Evolutionary conservation across 2,797 vertebrate species (phyloP).

Genomic region (Muraenolepis orangiensis): DNA sequence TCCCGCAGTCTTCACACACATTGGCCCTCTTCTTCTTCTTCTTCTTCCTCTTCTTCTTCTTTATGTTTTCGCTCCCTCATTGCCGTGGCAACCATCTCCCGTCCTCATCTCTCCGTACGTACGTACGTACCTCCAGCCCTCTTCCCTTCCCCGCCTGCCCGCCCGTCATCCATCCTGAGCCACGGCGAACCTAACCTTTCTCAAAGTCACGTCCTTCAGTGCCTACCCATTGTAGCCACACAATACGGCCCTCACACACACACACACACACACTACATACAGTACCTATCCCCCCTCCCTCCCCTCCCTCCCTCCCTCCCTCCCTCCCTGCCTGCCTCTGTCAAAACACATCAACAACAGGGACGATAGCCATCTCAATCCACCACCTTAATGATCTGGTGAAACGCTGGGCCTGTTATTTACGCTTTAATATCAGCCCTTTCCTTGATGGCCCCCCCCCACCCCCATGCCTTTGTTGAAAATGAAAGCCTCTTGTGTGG

Average conservation of each 20-base stretch:
- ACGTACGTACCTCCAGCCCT: constrained; percentile 36
- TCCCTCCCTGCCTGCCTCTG: constrained; percentile 23
- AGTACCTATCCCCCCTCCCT: constrained; percentile 39
- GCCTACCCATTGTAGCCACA: constrained; percentile 42
- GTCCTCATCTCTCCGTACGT: neutral
- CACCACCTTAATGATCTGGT: constrained; percentile 47
- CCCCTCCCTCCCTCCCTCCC: constrained; percentile 16
- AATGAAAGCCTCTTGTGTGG: constrained; percentile 46
- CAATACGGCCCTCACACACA: too few relatives aligned
- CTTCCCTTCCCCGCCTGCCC: constrained; percentile 18
- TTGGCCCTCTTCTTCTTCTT: neutral
- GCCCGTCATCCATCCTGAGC: constrained; percentile 29
- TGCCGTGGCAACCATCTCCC: neutral
- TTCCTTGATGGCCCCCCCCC: constrained; percentile 50
- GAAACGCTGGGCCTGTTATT: constrained; percentile 59
- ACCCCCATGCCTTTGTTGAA: constrained; percentile 36
- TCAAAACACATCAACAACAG: constrained; percentile 34
- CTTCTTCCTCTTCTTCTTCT: neutral
- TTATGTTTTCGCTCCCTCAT: too few relatives aligned
- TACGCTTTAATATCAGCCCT: constrained; percentile 61
- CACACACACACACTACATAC: too few relatives aligned
- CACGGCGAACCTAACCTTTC: constrained; percentile 55
- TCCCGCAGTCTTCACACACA: neutral
- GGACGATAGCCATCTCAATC: constrained; percentile 58
- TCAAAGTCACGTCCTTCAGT: constrained; percentile 54